phyloP scores from a whole-genome alignment of 2,113 vertebrate genomes.

The Datnioides undecimradiatus region DNA sequence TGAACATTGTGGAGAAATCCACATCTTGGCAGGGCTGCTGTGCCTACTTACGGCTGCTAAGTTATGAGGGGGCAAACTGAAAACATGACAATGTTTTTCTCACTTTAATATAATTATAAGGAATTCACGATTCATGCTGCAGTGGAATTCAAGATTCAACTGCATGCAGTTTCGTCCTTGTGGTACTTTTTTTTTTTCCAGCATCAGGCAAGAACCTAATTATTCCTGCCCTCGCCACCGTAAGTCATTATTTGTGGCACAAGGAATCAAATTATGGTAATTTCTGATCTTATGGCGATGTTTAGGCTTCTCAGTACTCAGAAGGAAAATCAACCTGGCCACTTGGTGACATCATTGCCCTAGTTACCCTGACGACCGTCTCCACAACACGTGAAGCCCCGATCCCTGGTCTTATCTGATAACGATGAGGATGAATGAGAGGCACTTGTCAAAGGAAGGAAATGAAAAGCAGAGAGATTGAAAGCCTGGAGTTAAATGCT shows the following conservation, averaged over 20 bases:
- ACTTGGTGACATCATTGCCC: constrained; percentile 48
- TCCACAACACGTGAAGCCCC: constrained; percentile 28
- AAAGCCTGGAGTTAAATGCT: constrained; percentile 12
- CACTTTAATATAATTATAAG: background rate
- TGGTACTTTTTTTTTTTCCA: constrained; percentile 16
- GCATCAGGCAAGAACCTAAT: constrained; percentile 17
- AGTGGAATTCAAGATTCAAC: too few relatives aligned
- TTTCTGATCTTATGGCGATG: background rate
- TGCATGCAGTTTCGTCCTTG: too few relatives aligned
- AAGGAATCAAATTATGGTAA: constrained; percentile 13
- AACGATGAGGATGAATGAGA: constrained; percentile 41
- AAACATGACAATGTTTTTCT: background rate
- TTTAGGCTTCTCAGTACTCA: background rate
- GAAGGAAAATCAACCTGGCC: constrained; percentile 44
- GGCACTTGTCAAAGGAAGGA: constrained; percentile 48
- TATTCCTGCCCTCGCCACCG: background rate
- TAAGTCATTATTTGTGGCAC: constrained; percentile 3
- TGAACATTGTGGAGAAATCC: background rate
- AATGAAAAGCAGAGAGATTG: constrained; percentile 41
- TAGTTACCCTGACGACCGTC: constrained; percentile 46
- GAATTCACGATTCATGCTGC: too few relatives aligned
- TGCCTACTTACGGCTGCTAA: background rate
- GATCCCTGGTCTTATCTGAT: constrained; percentile 52
- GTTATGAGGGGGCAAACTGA: background rate
- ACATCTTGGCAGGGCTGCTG: background rate